Percentiles rank a stretch among this genome's conserved stretches.
These are phyloP conservation scores for Sinopyrophorus schimmeli DNA, from an alignment of 2,888 invertebrate species.

Conservation along the genomic window DNA sequence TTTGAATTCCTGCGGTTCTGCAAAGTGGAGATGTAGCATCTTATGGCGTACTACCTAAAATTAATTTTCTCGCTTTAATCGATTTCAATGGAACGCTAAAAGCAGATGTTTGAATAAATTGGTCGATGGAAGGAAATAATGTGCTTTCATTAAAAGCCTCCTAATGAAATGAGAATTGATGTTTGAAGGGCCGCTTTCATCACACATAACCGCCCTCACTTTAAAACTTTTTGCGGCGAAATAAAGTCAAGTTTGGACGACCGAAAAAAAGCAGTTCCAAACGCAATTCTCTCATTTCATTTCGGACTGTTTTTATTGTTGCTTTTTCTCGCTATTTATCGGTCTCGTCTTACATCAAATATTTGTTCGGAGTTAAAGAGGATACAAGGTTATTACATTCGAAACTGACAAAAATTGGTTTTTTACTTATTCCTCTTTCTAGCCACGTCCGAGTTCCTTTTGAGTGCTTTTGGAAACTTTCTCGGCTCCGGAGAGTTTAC, in stretches of 20 bases:
- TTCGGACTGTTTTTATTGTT: too few relatives aligned
- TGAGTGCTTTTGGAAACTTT: not conserved
- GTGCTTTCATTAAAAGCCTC: conserved; percentile 15
- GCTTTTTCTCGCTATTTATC: too few relatives aligned
- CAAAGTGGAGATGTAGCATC: conserved; percentile 4
- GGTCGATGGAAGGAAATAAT: conserved; percentile 18
- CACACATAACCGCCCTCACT: too few relatives aligned
- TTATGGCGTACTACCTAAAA: conserved; percentile 2
- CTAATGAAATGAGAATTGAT: conserved; percentile 16
- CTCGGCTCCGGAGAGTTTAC: conserved; percentile 6
- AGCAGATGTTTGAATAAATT: conserved; percentile 19
- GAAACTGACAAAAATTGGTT: not conserved
- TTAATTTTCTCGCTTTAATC: conserved; percentile 13
- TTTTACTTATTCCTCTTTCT: conserved; percentile 10
- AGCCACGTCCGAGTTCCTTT: conserved; percentile 5
- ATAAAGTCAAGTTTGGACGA: too few relatives aligned
- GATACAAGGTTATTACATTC: conserved; percentile 3
- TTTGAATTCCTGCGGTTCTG: conserved; percentile 5
- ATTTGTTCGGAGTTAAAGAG: too few relatives aligned
- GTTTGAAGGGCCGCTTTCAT: too few relatives aligned
- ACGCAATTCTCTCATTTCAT: too few relatives aligned
- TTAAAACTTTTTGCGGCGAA: too few relatives aligned
- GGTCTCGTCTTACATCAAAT: too few relatives aligned
- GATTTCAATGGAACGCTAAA: conserved; percentile 4
- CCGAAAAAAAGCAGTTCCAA: too few relatives aligned